Base-by-base conservation (phyloP, 2,113 vertebrate species). In the Falcunculus frontatus region DNA sequence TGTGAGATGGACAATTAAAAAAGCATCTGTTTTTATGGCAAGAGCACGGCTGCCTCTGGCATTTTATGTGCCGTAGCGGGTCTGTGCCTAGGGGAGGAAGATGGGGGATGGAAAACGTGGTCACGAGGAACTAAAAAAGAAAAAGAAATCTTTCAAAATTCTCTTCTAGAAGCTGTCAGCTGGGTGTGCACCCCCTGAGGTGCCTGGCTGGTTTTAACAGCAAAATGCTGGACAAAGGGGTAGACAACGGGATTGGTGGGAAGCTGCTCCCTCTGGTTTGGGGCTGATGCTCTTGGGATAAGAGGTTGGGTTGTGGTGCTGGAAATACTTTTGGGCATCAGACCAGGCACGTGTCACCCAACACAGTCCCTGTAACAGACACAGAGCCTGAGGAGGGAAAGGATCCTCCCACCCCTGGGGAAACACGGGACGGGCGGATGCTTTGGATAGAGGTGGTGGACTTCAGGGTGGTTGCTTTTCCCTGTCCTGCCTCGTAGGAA, bases 1-100 rank as follows among this genome's bases (percentile, higher is more conserved):
- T 77, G 72, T 82, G 95, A 95, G 96, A 93, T 91, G 84, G 78
- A 89, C 81, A 82, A 91, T 96, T 96, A 55, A 93, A 96, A 93
- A 82, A 92, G 26, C 91, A 92, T 96, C 93, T 95, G 94, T 53
- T 97, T 95, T 84, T 89, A 63, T 1, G 2, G 65, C 69, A 41
- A 44, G 39, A 91, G 42, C 70, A 23, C 3, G 75, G 83, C 79
- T 95, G 64, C 83, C 56, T 81, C 52, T 93, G 76, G 86, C 76
- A 37, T 82, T 95, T 92, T 78, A 75, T 17, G 46, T 44, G 47
- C 72, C 47, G 4, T 19, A 41, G 78, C 0, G 0, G 25, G 44
- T 87, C 90, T 85, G 50, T 83, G 19, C 46, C 5, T 22, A 33
- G 23, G 10, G 53, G 41, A 82, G 23, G 65, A 89, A 67, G 56